A percentile compares a stretch with the other conserved stretches of the same genome.
Evolutionary conservation across 2,888 invertebrate genomes (phyloP).

Genomic region (Tricholauxania praeusta): DNA sequence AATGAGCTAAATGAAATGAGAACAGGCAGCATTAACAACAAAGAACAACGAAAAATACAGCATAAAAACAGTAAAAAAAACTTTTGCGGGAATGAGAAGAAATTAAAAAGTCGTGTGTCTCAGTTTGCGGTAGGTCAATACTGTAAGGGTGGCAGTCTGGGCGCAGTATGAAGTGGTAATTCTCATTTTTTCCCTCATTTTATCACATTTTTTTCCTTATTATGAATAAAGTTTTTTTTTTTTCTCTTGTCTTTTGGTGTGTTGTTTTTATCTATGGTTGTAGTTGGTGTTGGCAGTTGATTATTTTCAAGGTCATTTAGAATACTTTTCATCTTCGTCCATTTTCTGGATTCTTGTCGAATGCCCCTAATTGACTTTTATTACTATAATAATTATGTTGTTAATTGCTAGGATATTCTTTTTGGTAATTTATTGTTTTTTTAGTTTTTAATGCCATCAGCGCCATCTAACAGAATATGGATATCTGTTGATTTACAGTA

Average conservation of each 20-base stretch:
- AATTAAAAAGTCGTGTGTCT: constrained; percentile 24
- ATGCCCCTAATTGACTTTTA: constrained; percentile 14
- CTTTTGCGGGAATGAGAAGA: not conserved
- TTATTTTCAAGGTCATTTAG: not conserved
- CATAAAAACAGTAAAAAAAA: no score
- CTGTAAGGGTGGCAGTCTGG: not conserved
- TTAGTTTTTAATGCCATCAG: not conserved
- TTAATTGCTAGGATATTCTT: not conserved
- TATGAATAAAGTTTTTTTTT: constrained; percentile 20
- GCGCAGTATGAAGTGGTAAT: not conserved
- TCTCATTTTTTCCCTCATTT: not conserved
- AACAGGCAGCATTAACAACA: no score
- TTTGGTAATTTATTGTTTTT: not conserved
- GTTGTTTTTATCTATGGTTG: not conserved
- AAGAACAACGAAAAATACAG: no score
- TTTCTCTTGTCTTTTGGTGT: not conserved
- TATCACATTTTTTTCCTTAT: not conserved
- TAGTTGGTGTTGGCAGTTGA: constrained; percentile 8
- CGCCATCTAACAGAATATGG: constrained; percentile 17
- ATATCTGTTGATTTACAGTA: not conserved
- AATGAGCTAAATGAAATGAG: no score
- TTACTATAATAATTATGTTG: not conserved
- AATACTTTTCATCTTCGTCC: not conserved
- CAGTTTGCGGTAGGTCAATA: constrained; percentile 19
- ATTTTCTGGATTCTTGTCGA: not conserved